A percentile compares a stretch with the other conserved stretches of the same genome.
Conservation (phyloP, 2,888 invertebrate species). For the Cryptocephalus primarius region DNA sequence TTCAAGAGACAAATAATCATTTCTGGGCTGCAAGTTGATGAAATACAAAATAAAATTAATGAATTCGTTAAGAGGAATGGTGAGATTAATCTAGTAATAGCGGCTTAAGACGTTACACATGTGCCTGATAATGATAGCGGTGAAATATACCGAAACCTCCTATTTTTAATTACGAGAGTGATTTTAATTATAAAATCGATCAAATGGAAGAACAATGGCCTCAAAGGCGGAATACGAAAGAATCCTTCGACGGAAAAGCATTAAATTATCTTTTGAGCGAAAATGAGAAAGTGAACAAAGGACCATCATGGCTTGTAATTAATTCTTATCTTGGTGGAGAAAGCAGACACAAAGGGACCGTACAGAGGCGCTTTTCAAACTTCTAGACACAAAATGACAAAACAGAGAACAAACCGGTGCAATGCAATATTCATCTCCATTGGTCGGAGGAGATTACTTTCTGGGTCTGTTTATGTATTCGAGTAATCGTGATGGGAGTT, state of each 20-base stretch:
- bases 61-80: too few relatives aligned
- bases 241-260: constrained; percentile 17
- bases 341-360: constrained; percentile 32
- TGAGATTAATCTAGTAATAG: too few relatives aligned
- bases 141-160: too few relatives aligned
- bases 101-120: too few relatives aligned
- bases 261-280: constrained; percentile 35
- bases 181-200: not conserved
- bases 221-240: not conserved
- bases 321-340: constrained; percentile 42
- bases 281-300: constrained; percentile 36
- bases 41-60: too few relatives aligned
- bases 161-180: not conserved
- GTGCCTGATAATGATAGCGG: too few relatives aligned
- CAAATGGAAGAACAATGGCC: not conserved
- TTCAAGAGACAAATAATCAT: too few relatives aligned
- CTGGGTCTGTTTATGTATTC: not conserved
- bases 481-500: too few relatives aligned
- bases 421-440: constrained; percentile 35
- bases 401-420: constrained; percentile 36
- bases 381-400: constrained; percentile 39
- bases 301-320: constrained; percentile 38
- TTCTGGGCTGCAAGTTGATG: too few relatives aligned
- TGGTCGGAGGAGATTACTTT: constrained; percentile 21
- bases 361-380: constrained; percentile 34